A percentile compares a stretch with the other conserved stretches of the same genome.
Evolutionary conservation across 2,797 vertebrate genomes (phyloP).

Genomic region (Chelon auratus): DNA sequence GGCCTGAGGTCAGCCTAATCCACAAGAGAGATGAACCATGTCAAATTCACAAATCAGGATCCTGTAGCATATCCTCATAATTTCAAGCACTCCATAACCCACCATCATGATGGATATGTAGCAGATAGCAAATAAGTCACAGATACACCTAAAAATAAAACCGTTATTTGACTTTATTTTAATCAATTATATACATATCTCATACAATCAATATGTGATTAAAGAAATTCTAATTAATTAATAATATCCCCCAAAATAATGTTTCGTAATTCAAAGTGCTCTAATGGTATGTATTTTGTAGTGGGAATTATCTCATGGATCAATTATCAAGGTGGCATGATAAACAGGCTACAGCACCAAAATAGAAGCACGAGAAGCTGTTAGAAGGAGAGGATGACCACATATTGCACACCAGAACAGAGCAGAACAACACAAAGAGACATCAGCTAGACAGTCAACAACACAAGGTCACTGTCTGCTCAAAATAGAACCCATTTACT

Average conservation of each 20-base stretch:
- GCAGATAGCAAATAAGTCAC: slow-evolving; percentile 16
- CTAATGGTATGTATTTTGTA: slow-evolving; percentile 56
- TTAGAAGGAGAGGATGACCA: slow-evolving; percentile 67
- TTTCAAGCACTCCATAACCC: slow-evolving; percentile 25
- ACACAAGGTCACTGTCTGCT: slow-evolving; percentile 73
- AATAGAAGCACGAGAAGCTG: slow-evolving; percentile 71
- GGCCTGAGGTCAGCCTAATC: slow-evolving; percentile 77
- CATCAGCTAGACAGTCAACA: slow-evolving; percentile 73
- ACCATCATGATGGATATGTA: slow-evolving; percentile 45
- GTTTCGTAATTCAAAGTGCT: slow-evolving; percentile 41
- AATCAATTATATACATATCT: too few species aligned
- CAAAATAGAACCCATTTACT: slow-evolving; percentile 76
- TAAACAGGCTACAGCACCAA: slow-evolving; percentile 54
- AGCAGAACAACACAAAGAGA: slow-evolving; percentile 66
- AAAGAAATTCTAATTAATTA: neutral
- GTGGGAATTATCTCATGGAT: slow-evolving; percentile 60
- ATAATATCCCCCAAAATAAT: slow-evolving; percentile 7
- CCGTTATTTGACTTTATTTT: too few species aligned
- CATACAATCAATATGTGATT: neutral
- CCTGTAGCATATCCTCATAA: slow-evolving; percentile 45
- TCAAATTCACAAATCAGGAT: slow-evolving; percentile 72
- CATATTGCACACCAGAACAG: slow-evolving; percentile 58
- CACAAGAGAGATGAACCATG: slow-evolving; percentile 72
- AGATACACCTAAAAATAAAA: too few species aligned
- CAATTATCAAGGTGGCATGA: slow-evolving; percentile 69